phyloP scores from a whole-genome alignment of 1,140 invertebrate species.

The Cotesia vestalis region DNA sequence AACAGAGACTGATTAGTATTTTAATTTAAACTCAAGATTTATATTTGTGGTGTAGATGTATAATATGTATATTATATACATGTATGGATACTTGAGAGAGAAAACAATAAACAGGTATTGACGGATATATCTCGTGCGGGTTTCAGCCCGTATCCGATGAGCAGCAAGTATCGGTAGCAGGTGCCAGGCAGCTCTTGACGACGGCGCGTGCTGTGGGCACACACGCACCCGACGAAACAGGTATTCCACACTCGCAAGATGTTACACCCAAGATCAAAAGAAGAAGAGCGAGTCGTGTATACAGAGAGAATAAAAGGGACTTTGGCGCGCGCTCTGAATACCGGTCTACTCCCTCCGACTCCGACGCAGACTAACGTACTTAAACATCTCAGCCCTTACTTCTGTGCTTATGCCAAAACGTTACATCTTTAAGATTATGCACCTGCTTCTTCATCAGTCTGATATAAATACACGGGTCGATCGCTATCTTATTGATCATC shows the following conservation, averaged over 20 bases:
- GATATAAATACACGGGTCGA: not conserved
- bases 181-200: conserved; percentile 27
- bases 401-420: too few relatives aligned
- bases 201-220: conserved; percentile 8
- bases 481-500: conserved; percentile 12
- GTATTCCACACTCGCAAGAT: conserved; percentile 50
- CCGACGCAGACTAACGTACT: conserved; percentile 26
- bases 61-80: too few relatives aligned
- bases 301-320: conserved; percentile 22
- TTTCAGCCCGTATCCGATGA: not conserved
- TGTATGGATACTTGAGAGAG: too few relatives aligned
- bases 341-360: conserved; percentile 24
- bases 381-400: conserved; percentile 42
- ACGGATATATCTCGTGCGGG: conserved; percentile 4
- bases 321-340: conserved; percentile 39
- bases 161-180: conserved; percentile 37
- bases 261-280: conserved; percentile 41
- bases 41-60: too few relatives aligned
- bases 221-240: conserved; percentile 40
- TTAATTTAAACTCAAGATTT: too few relatives aligned
- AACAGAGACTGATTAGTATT: too few relatives aligned
- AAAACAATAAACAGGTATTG: not conserved
- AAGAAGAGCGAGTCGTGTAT: conserved; percentile 5
- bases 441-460: conserved; percentile 13
- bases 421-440: conserved; percentile 41